Evolutionary conservation across 2,888 invertebrate species (phyloP).

Genomic region (Pristionchus exspectatus): DNA sequence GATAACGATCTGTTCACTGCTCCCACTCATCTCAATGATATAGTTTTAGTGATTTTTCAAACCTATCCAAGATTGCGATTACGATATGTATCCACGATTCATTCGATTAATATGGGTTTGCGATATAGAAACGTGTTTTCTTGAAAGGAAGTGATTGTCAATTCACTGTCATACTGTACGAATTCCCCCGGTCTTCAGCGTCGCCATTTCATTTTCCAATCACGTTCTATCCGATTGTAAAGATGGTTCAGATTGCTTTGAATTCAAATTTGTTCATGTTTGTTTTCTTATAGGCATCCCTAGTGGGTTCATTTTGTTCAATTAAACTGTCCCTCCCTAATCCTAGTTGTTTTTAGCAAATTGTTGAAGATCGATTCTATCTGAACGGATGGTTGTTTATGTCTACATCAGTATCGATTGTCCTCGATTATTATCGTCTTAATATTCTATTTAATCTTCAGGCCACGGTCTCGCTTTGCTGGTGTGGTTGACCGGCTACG

Average conservation of each 20-base stretch:
- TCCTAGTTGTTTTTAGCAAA: not conserved
- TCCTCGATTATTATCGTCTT: not conserved
- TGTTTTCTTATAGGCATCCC: not conserved
- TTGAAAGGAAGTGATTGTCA: not conserved
- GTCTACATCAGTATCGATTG: not conserved
- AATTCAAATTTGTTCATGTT: not conserved
- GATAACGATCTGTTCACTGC: too few species aligned
- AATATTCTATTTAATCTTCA: not conserved
- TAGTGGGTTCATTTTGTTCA: not conserved
- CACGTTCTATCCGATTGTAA: not conserved
- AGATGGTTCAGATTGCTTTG: not conserved
- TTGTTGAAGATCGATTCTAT: not conserved
- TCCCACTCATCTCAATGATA: too few species aligned
- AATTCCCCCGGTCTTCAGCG: conserved; percentile 15
- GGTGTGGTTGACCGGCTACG: not conserved
- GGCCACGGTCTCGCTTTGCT: not conserved
- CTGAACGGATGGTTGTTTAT: not conserved
- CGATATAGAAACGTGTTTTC: not conserved
- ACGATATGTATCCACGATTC: too few species aligned
- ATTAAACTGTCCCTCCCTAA: not conserved
- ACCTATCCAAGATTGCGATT: too few species aligned
- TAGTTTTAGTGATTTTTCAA: too few species aligned
- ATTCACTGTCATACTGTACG: not conserved
- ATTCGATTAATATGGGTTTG: too few species aligned
- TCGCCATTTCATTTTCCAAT: not conserved